phyloP scores from a whole-genome alignment of 1,140 invertebrate genomes.

The Drosophila novamexicana region DNA sequence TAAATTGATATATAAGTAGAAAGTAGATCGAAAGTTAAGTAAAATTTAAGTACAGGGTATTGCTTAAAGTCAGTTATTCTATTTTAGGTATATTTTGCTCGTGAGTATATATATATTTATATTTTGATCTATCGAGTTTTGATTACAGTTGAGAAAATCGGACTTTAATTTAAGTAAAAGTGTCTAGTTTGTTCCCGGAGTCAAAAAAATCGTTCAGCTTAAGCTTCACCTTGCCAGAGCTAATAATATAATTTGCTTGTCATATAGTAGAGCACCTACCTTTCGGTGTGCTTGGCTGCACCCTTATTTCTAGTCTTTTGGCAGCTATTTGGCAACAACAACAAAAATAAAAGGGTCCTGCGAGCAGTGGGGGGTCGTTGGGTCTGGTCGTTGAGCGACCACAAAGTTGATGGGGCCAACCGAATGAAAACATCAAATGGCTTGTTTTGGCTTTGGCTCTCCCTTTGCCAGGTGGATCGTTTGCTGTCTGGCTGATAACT shows the following conservation, averaged over 20 bases:
- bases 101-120: too few relatives aligned
- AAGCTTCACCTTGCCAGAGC: too few relatives aligned
- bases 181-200: too few relatives aligned
- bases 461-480: constrained; percentile 61
- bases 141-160: too few relatives aligned
- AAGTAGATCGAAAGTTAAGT: neutral
- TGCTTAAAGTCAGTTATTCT: too few relatives aligned
- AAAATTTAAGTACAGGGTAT: too few relatives aligned
- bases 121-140: too few relatives aligned
- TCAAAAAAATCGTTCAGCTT: too few relatives aligned
- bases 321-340: constrained; percentile 22
- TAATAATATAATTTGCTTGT: too few relatives aligned
- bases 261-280: constrained; percentile 17
- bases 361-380: constrained; percentile 37
- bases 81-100: too few relatives aligned
- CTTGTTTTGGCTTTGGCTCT: constrained; percentile 67
- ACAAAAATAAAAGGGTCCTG: constrained; percentile 32
- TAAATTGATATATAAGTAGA: neutral
- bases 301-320: constrained; percentile 26
- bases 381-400: constrained; percentile 43
- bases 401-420: constrained; percentile 62
- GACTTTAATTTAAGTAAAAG: too few relatives aligned
- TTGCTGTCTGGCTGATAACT: constrained; percentile 73
- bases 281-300: constrained; percentile 30
- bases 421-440: constrained; percentile 81